Evolutionary conservation across 1,140 invertebrate genomes (phyloP).

Genomic region (Penaeus vannamei): DNA sequence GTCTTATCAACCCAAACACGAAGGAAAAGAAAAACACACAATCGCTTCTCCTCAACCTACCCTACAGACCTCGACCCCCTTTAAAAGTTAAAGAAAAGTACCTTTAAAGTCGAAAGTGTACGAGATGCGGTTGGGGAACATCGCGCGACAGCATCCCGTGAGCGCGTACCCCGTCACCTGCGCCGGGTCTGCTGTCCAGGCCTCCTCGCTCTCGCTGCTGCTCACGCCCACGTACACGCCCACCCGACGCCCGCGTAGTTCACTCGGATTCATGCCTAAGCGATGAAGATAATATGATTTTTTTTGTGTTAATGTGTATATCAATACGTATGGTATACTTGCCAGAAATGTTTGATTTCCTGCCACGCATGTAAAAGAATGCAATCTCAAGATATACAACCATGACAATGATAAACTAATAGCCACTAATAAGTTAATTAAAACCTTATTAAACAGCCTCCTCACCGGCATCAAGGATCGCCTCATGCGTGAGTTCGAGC

Average conservation of each 20-base stretch:
- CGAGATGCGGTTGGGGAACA: constrained; percentile 97
- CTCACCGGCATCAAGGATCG: constrained; percentile 91
- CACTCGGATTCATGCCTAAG: constrained; percentile 52
- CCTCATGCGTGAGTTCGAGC: constrained; percentile 94
- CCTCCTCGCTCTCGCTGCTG: constrained; percentile 87
- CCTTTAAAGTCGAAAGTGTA: constrained; percentile 93
- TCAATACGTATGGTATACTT: background rate
- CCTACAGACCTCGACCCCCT: background rate
- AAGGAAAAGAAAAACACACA: background rate
- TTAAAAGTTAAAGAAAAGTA: constrained; percentile 63
- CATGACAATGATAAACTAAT: constrained; percentile 25
- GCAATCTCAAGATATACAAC: background rate
- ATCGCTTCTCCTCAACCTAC: too few species aligned
- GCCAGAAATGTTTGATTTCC: too few species aligned
- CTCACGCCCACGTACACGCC: constrained; percentile 63
- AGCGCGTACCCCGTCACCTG: constrained; percentile 92
- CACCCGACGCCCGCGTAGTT: constrained; percentile 50
- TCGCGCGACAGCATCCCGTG: constrained; percentile 91
- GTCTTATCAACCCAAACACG: too few species aligned
- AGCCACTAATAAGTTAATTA: background rate
- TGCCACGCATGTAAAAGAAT: background rate
- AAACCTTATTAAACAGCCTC: background rate
- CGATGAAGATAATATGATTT: background rate
- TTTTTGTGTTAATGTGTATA: too few species aligned
- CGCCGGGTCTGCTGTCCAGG: constrained; percentile 82